Evolutionary conservation across 2,888 invertebrate species (phyloP).

Genomic region (Ennomos quercinarius): DNA sequence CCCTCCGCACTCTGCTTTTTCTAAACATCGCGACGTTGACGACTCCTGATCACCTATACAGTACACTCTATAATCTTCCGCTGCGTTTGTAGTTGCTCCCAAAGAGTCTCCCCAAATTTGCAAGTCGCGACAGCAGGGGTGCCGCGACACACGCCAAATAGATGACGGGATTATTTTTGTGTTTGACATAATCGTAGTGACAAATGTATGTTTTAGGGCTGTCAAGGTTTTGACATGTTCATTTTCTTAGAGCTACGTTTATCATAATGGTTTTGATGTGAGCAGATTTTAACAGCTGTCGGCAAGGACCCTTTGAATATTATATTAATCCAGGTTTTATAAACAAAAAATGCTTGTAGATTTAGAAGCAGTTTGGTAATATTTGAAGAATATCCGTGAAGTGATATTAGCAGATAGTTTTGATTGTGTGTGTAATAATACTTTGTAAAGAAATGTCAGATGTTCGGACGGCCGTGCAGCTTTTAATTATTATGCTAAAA

Average conservation of each 20-base stretch:
- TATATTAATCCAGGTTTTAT: no score
- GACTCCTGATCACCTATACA: constrained; percentile 81
- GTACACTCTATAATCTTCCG: constrained; percentile 76
- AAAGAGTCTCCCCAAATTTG: constrained; percentile 74
- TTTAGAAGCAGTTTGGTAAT: neutral
- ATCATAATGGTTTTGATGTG: constrained; percentile 47
- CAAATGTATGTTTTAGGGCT: constrained; percentile 80
- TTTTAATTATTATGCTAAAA: no score
- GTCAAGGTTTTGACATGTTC: constrained; percentile 68
- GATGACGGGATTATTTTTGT: constrained; percentile 85
- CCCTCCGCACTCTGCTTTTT: constrained; percentile 72
- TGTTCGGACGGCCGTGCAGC: no score
- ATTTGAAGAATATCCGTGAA: no score
- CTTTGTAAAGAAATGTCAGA: no score
- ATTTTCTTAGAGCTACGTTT: constrained; percentile 56
- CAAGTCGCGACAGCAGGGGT: constrained; percentile 76
- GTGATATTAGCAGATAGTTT: no score
- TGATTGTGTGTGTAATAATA: no score
- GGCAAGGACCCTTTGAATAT: neutral
- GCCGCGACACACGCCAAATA: constrained; percentile 73
- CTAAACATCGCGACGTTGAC: constrained; percentile 74
- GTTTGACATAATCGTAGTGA: constrained; percentile 86
- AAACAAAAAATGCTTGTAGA: neutral
- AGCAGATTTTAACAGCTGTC: constrained; percentile 42
- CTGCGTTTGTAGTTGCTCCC: constrained; percentile 63